A percentile compares a stretch with the other conserved stretches of the same genome.
Evolutionary conservation across 2,888 invertebrate genomes (phyloP).

Genomic region (Exocentrus adspersus): DNA sequence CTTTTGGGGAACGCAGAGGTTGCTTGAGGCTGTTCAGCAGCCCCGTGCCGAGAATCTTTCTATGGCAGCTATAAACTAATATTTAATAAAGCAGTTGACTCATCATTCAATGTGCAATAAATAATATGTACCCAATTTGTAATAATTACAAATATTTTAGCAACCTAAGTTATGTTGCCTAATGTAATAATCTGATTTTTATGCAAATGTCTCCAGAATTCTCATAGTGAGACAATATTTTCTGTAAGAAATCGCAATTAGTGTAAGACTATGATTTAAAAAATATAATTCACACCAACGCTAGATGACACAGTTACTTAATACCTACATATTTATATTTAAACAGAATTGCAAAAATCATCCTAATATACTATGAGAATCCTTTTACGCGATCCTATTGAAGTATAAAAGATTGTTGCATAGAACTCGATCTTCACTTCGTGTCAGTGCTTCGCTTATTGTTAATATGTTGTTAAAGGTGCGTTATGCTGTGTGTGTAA

Average conservation of each 20-base stretch:
- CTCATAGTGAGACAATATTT: slow-evolving; percentile 17
- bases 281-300: slow-evolving; percentile 28
- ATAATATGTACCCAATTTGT: too few species aligned
- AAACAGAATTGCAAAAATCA: slow-evolving; percentile 21
- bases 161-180: too few species aligned
- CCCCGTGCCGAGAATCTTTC: too few species aligned
- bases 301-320: slow-evolving; percentile 29
- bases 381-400: slow-evolving; percentile 14
- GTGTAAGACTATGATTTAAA: slow-evolving; percentile 5
- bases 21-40: too few species aligned
- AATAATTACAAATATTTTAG: too few species aligned
- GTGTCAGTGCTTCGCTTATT: slow-evolving; percentile 2
- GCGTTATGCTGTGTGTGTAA: slow-evolving; percentile 21
- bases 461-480: slow-evolving; percentile 31
- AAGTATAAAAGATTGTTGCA: slow-evolving; percentile 28
- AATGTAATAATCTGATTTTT: not conserved
- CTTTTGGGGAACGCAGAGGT: slow-evolving; percentile 4
- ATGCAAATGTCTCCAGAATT: not conserved
- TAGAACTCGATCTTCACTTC: slow-evolving; percentile 17
- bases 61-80: too few species aligned
- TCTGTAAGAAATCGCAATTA: slow-evolving; percentile 16
- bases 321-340: slow-evolving; percentile 18
- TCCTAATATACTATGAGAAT: slow-evolving; percentile 26
- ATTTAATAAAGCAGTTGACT: too few species aligned
- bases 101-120: too few species aligned